These are phyloP conservation scores for Tetramorium alpestre DNA, from an alignment of 1,140 invertebrate genomes.

Conservation along the genomic window DNA sequence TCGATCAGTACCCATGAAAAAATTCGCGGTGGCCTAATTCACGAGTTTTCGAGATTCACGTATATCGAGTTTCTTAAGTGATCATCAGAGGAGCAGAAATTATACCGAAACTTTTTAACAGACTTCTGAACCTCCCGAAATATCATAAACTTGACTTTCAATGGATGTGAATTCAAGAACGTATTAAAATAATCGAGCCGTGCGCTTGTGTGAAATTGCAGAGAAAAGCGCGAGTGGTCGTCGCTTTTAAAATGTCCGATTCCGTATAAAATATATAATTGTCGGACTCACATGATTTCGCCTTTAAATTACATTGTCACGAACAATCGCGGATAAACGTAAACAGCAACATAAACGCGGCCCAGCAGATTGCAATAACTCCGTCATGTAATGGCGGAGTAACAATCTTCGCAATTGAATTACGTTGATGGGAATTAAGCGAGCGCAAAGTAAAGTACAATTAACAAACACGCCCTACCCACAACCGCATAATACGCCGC, in stretches of 20 bases:
- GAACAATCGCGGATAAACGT: not conserved
- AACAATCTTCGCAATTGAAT: conserved; percentile 43
- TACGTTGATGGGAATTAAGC: conserved; percentile 26
- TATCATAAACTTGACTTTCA: not conserved
- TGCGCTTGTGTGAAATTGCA: not conserved
- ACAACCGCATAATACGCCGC: not conserved
- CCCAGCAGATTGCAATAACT: conserved; percentile 16
- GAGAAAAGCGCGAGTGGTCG: not conserved
- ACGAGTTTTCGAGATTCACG: not conserved
- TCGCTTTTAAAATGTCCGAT: not conserved
- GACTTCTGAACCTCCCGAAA: too few relatives aligned
- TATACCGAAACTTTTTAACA: not conserved
- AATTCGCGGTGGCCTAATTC: conserved; percentile 9
- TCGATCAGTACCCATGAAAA: conserved; percentile 43
- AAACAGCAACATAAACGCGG: not conserved
- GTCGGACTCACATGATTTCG: not conserved
- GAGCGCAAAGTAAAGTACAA: conserved; percentile 22
- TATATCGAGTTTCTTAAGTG: not conserved
- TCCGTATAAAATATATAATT: not conserved
- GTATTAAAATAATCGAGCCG: not conserved
- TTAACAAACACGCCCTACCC: conserved; percentile 26
- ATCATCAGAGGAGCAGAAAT: not conserved
- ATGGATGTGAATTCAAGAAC: not conserved
- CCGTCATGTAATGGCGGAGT: not conserved
- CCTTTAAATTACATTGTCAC: not conserved